phyloP scores from a whole-genome alignment of 1,140 invertebrate genomes.

The Pseudomyrmex pallidus region DNA sequence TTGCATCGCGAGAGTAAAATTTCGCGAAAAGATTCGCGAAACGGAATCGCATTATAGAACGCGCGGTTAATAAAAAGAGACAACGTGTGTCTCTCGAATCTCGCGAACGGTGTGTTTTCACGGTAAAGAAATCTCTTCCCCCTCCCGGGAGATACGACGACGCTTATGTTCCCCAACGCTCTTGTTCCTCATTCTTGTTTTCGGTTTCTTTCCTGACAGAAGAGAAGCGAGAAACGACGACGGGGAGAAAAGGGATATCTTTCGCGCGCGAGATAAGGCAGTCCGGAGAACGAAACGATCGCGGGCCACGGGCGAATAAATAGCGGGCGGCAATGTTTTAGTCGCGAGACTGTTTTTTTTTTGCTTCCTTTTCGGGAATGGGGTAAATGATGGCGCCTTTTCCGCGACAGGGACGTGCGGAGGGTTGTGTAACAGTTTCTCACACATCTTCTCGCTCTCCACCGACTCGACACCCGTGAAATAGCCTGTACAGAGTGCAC shows the following conservation, averaged over 20 bases:
- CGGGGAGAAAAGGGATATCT: conserved; percentile 29
- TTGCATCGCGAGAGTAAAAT: no score
- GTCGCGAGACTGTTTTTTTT: conserved; percentile 49
- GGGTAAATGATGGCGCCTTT: conserved; percentile 65
- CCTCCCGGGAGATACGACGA: neutral
- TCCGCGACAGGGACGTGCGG: conserved; percentile 5
- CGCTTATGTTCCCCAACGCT: conserved; percentile 26
- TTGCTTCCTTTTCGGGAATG: conserved; percentile 39
- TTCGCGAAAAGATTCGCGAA: no score
- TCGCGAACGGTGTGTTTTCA: no score
- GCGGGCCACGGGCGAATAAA: conserved; percentile 67
- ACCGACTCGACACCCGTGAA: conserved; percentile 64
- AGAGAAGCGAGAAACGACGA: conserved; percentile 23
- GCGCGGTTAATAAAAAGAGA: no score
- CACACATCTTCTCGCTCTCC: neutral
- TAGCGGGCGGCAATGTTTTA: conserved; percentile 65
- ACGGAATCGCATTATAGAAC: no score
- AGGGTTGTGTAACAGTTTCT: conserved; percentile 8
- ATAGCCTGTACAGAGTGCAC: conserved; percentile 43
- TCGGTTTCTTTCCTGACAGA: neutral
- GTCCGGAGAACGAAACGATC: conserved; percentile 59
- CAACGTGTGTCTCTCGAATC: no score
- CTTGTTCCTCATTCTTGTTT: conserved; percentile 8
- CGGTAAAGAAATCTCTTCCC: neutral
- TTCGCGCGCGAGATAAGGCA: conserved; percentile 70